A percentile compares a stretch with the other conserved stretches of the same genome.
phyloP scores from a whole-genome alignment of 2,888 invertebrate species.

The Endotricha flammealis region DNA sequence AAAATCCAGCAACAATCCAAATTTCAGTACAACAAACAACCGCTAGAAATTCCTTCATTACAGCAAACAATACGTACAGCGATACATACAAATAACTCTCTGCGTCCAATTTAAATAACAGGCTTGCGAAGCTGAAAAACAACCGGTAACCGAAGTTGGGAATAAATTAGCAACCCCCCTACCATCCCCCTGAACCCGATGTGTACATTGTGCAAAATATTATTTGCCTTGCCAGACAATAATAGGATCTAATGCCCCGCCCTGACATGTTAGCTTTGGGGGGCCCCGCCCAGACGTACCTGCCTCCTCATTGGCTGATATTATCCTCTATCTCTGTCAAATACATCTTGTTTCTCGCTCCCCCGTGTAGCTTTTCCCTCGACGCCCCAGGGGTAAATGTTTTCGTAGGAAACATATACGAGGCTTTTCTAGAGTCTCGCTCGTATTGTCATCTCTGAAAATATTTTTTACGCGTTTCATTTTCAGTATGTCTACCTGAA shows the following conservation, averaged over 20 bases:
- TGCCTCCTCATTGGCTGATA: conserved; percentile 48
- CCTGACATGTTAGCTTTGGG: conserved; percentile 77
- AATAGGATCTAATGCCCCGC: conserved; percentile 75
- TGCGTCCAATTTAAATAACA: conserved; percentile 77
- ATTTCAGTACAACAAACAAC: conserved; percentile 5
- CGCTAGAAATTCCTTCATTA: conserved; percentile 65
- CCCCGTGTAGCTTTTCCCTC: conserved; percentile 66
- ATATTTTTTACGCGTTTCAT: conserved; percentile 74
- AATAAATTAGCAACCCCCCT: conserved; percentile 74
- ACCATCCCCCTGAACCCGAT: conserved; percentile 69
- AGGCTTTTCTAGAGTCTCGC: conserved; percentile 65
- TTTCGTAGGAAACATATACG: conserved; percentile 78
- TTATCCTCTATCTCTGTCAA: conserved; percentile 35
- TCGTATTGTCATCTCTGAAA: conserved; percentile 63
- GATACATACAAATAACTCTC: conserved; percentile 70
- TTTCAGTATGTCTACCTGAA: conserved; percentile 70
- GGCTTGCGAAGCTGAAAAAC: conserved; percentile 77
- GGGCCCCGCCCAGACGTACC: conserved; percentile 53
- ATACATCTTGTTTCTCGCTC: conserved; percentile 32
- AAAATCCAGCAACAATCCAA: not conserved
- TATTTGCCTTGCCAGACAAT: conserved; percentile 83
- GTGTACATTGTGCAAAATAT: conserved; percentile 86
- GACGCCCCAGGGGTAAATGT: conserved; percentile 78
- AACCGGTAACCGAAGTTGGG: conserved; percentile 77
- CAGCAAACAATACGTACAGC: conserved; percentile 59